Evolutionary conservation across 2,888 invertebrate species (phyloP), one percentile per base, ranked within the genome.

Genomic region (Unio pictorum): DNA sequence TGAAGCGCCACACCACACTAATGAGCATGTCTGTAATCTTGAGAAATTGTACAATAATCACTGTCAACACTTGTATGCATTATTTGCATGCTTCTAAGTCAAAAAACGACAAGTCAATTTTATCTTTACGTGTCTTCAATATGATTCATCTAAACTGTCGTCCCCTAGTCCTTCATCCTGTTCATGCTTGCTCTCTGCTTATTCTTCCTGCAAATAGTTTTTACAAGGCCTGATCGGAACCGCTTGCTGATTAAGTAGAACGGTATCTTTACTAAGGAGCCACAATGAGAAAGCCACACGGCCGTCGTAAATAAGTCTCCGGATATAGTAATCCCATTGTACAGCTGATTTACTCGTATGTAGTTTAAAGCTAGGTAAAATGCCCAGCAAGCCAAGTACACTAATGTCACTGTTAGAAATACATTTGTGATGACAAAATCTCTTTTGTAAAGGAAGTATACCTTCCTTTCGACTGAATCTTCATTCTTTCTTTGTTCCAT

Each of bases 341-440:
- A 79, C 18, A 76, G 73, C 28, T 74, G 72, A 61, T 73, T 74
- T 3, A 74, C 65, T 69, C 73, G 69, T n/a, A 81, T 66, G 55
- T 80, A 79, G 20, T 70, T 79, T 1, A 80, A 58, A 20, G 81
- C 70, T 18, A 82, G 30, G 68, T 81, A 82, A 4, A 83, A 83
- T 18, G 79, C 62, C 85, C 85, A 85, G 3, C 76, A 55, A 2
- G 66, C 56, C n/a, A 79, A 66, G 68, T 80, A 83, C 17, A 73
- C 64, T 15, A 61, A 63, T 3, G 79, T 67, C 20, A 79, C 68
- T 6, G 81, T 30, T 2, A 79, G 69, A 64, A 78, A 78, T 55
- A 80, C 76, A 69, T 80, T 81, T 18, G 73, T 70, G 23, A 80
- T 64, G 5, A 62, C 64, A 23, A 78, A 67, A 69, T 85, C 84